These are phyloP conservation scores for Burhinus oedicnemus DNA, from an alignment of 2,113 vertebrate species.

Conservation along the genomic window DNA sequence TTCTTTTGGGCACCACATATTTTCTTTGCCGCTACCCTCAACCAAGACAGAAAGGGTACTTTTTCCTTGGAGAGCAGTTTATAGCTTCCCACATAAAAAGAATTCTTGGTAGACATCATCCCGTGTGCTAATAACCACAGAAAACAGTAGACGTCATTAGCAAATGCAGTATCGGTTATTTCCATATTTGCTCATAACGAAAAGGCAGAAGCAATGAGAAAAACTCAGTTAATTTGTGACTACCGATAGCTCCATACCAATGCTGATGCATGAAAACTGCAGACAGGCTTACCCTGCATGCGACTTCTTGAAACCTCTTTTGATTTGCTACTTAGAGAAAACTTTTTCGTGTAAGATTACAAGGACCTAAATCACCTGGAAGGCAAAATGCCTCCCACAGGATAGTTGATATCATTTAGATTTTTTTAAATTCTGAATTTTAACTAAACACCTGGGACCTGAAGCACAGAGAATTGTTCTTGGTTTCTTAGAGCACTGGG, in stretches of 20 bases:
- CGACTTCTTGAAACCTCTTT: background rate
- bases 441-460: background rate
- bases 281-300: background rate
- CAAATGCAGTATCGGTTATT: background rate
- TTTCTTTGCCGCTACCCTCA: background rate
- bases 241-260: background rate
- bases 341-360: background rate
- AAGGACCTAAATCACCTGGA: background rate
- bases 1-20: background rate
- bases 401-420: background rate
- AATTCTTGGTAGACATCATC: background rate
- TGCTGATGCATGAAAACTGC: background rate
- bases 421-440: background rate
- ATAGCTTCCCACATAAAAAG: conserved; percentile 4
- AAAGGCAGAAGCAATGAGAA: background rate
- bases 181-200: background rate
- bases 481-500: background rate
- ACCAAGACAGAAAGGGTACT: background rate
- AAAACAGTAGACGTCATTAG: background rate
- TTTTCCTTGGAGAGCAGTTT: background rate
- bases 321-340: background rate
- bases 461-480: background rate
- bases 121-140: background rate
- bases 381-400: background rate
- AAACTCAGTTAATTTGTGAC: background rate